Percentiles rank a stretch among this genome's conserved stretches.
These are phyloP conservation scores for Kryptolebias ocellatus DNA, from an alignment of 2,797 vertebrate genomes.

Conservation along the genomic window DNA sequence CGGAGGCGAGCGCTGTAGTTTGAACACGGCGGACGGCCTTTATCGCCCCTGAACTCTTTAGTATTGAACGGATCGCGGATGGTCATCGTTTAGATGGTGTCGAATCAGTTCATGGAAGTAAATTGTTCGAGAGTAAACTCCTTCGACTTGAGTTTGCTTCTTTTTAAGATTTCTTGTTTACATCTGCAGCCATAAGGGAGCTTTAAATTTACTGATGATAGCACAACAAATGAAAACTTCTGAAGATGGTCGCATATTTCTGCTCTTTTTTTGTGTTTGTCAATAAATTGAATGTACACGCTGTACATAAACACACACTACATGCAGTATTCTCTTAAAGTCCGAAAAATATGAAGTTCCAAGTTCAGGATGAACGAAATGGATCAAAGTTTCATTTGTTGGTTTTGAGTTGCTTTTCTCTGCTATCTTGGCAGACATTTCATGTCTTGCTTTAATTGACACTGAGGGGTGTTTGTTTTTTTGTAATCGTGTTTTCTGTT, in stretches of 20 bases:
- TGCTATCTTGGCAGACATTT: background rate
- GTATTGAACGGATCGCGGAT: slow-evolving; percentile 35
- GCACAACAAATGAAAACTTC: no score
- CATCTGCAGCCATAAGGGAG: background rate
- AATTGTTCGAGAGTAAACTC: slow-evolving; percentile 62
- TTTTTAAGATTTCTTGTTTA: background rate
- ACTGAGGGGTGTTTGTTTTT: background rate
- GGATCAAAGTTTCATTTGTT: no score
- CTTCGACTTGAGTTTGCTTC: background rate
- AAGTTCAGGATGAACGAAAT: no score
- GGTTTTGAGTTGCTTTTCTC: no score
- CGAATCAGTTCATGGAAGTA: slow-evolving; percentile 65
- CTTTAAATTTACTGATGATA: background rate
- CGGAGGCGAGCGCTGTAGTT: slow-evolving; percentile 36
- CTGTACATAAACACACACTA: no score
- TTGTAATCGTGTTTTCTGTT: slow-evolving; percentile 14
- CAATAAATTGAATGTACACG: no score
- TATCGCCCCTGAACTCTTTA: slow-evolving; percentile 2
- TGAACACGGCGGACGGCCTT: slow-evolving; percentile 4
- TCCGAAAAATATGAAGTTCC: no score
- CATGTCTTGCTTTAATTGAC: no score
- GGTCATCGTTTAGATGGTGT: slow-evolving; percentile 43
- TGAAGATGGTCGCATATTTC: background rate
- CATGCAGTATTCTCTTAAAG: no score
- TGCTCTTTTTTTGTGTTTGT: no score